Percentiles rank a stretch among this genome's conserved stretches.
phyloP scores from a whole-genome alignment of 2,113 vertebrate species.

The Silurus meridionalis region DNA sequence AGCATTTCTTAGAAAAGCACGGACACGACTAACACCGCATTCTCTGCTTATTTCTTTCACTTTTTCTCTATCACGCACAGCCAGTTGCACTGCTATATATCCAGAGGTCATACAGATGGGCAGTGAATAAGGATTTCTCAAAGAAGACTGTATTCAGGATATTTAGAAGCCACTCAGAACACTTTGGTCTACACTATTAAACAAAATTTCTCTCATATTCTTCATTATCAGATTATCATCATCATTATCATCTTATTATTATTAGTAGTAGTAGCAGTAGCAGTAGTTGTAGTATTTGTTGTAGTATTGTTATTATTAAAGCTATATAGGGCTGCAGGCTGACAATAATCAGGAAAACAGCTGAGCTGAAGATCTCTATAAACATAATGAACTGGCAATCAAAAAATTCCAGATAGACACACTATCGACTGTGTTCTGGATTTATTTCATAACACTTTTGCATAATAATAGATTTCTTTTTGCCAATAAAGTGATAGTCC shows the following conservation, averaged over 20 bases:
- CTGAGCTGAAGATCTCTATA: background rate
- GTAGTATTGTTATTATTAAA: background rate
- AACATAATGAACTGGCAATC: background rate
- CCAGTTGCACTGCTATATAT: constrained; percentile 5
- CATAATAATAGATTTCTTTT: background rate
- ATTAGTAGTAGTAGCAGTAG: too few species aligned
- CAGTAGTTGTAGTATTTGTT: too few species aligned
- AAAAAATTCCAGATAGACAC: background rate
- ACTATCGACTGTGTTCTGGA: background rate
- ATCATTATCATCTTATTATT: too few species aligned
- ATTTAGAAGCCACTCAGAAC: background rate
- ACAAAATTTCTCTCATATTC: too few species aligned
- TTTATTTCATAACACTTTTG: background rate
- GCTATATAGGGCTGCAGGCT: too few species aligned
- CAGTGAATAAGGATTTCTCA: constrained; percentile 8
- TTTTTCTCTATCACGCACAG: background rate
- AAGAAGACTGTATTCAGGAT: background rate
- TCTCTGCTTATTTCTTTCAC: background rate
- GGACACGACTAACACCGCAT: background rate
- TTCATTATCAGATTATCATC: too few species aligned
- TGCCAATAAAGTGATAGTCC: background rate
- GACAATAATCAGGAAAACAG: background rate
- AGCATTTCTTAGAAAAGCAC: constrained; percentile 9
- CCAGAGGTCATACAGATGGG: constrained; percentile 1
- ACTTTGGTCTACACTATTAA: background rate